These are phyloP conservation scores for Drosophila bifasciata DNA, from an alignment of 1,140 invertebrate genomes.

Conservation along the genomic window DNA sequence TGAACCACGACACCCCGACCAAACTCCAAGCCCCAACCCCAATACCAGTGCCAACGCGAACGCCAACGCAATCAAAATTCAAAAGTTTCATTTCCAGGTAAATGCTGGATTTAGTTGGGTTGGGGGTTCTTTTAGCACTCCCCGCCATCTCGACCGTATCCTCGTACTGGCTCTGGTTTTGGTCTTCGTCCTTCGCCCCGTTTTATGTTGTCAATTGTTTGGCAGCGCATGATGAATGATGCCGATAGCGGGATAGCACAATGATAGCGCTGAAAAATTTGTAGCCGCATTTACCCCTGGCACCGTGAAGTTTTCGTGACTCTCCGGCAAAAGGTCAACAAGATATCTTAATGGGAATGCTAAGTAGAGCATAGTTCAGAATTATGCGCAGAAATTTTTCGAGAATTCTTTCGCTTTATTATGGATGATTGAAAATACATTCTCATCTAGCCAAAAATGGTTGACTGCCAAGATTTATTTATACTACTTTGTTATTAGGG, in stretches of 20 bases:
- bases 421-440: constrained; percentile 38
- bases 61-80: constrained; percentile 73
- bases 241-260: constrained; percentile 64
- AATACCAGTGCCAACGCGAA: background rate
- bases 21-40: too few species aligned
- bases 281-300: constrained; percentile 66
- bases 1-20: constrained; percentile 20
- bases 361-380: constrained; percentile 59
- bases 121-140: constrained; percentile 19
- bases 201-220: constrained; percentile 75
- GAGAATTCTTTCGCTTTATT: background rate
- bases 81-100: constrained; percentile 80
- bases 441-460: constrained; percentile 10
- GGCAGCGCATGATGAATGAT: constrained; percentile 78
- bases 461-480: constrained; percentile 25
- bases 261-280: constrained; percentile 72
- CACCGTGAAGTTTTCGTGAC: constrained; percentile 48
- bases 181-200: background rate
- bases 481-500: too few species aligned
- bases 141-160: constrained; percentile 2
- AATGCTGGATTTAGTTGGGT: constrained; percentile 50
- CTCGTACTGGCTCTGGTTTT: constrained; percentile 1
- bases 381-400: constrained; percentile 68
- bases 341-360: constrained; percentile 55
- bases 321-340: constrained; percentile 33